Evolutionary conservation across 1,140 invertebrate genomes (phyloP).

Genomic region (Psix sp.): DNA sequence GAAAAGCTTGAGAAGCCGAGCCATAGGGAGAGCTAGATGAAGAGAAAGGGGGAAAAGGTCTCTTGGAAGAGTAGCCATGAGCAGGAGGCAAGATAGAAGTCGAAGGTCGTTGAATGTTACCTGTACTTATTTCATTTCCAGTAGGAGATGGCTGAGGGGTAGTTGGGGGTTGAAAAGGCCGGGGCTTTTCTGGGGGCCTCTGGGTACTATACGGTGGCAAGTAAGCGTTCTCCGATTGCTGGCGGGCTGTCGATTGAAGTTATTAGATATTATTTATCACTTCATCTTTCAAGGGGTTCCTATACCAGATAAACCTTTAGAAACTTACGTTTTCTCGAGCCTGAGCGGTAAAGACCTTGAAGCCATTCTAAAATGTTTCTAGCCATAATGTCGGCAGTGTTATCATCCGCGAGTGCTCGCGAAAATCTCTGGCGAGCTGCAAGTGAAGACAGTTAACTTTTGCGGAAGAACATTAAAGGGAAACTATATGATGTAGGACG

Average conservation of each 20-base stretch:
- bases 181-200: constrained; percentile 81
- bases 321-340: constrained; percentile 81
- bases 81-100: too few species aligned
- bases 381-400: constrained; percentile 82
- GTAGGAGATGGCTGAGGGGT: constrained; percentile 24
- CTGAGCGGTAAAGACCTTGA: constrained; percentile 82
- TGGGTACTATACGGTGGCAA: constrained; percentile 79
- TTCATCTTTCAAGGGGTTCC: too few species aligned
- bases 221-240: constrained; percentile 78
- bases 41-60: constrained; percentile 61
- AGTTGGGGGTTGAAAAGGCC: constrained; percentile 79
- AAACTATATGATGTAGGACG: constrained; percentile 4
- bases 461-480: not conserved
- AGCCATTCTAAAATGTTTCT: constrained; percentile 85
- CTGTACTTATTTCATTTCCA: too few species aligned
- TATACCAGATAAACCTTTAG: too few species aligned
- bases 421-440: constrained; percentile 63
- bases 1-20: constrained; percentile 56
- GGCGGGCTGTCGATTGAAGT: constrained; percentile 77
- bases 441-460: constrained; percentile 15
- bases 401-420: constrained; percentile 62
- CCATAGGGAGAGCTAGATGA: constrained; percentile 25
- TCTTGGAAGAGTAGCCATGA: too few species aligned
- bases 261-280: too few species aligned
- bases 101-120: too few species aligned